Evolutionary conservation across 2,113 vertebrate species (phyloP).

Genomic region (Isichthys henryi): DNA sequence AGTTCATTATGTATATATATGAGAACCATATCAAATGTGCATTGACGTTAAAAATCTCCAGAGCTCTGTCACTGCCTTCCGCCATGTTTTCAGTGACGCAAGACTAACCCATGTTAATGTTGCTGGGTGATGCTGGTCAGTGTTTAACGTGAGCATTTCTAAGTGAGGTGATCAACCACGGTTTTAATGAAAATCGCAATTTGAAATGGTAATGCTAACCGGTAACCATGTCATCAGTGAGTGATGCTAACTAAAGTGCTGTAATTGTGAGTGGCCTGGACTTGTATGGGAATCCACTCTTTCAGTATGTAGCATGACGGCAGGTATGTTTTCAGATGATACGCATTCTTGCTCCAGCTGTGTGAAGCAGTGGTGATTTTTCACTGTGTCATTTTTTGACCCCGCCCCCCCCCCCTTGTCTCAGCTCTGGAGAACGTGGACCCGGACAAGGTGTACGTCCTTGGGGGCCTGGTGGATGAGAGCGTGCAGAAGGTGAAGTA

Average conservation of each 20-base stretch:
- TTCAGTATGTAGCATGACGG: background rate
- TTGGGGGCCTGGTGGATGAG: conserved; percentile 91
- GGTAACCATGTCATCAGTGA: background rate
- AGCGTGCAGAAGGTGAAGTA: conserved; percentile 79
- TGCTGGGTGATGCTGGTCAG: background rate
- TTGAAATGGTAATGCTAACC: background rate
- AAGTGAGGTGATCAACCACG: background rate
- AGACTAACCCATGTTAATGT: background rate
- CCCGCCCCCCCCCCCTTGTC: background rate
- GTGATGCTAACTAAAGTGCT: background rate
- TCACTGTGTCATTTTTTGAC: background rate
- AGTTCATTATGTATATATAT: background rate
- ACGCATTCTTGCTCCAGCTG: background rate
- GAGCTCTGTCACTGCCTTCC: background rate
- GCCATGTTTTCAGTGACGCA: background rate
- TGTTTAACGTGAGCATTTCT: background rate
- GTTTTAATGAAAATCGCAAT: background rate
- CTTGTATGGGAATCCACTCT: background rate
- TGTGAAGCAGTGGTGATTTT: background rate
- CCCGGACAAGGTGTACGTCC: conserved; percentile 70
- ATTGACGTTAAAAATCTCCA: background rate
- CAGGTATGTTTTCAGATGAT: background rate
- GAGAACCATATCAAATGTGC: background rate
- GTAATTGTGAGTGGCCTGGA: background rate
- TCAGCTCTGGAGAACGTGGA: conserved; percentile 75